Conservation (phyloP, 2,797 vertebrate species). For the Otolemur crassicaudatus region DNA sequence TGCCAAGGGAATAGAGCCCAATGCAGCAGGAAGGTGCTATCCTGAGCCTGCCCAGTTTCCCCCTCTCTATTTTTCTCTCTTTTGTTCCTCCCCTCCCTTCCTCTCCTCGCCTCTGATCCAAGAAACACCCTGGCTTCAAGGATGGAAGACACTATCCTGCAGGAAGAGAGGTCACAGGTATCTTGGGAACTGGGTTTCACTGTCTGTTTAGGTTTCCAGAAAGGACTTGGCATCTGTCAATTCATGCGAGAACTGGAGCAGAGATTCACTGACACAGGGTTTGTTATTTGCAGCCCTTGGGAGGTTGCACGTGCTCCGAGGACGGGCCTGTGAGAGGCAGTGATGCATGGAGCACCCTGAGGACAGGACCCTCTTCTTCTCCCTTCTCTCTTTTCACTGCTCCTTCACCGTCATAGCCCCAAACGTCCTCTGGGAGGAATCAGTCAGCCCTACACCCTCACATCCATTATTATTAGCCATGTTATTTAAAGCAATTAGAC, state of each 20-base stretch:
- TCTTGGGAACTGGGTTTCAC: neutral
- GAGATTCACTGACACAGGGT: neutral
- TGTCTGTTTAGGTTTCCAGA: neutral
- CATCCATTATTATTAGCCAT: neutral
- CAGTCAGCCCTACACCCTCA: neutral
- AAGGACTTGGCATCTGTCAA: neutral
- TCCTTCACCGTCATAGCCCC: neutral
- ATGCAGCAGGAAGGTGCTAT: neutral
- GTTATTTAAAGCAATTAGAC: neutral
- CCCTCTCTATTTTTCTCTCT: neutral
- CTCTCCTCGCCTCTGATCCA: neutral
- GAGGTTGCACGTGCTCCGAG: fast-evolving
- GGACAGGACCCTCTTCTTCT: neutral
- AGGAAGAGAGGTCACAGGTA: neutral
- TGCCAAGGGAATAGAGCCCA: neutral
- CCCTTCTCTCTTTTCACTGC: neutral
- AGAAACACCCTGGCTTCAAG: neutral
- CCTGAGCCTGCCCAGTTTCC: neutral
- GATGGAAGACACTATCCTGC: neutral
- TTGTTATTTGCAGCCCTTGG: neutral
- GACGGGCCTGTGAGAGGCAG: neutral
- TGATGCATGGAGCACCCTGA: neutral
- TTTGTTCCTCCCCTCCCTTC: neutral
- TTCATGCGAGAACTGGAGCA: neutral
- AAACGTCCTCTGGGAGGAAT: neutral